Evolutionary conservation across 2,113 vertebrate species (phyloP), one percentile per base, ranked within the genome.

Genomic region (Leiothrix lutea): DNA sequence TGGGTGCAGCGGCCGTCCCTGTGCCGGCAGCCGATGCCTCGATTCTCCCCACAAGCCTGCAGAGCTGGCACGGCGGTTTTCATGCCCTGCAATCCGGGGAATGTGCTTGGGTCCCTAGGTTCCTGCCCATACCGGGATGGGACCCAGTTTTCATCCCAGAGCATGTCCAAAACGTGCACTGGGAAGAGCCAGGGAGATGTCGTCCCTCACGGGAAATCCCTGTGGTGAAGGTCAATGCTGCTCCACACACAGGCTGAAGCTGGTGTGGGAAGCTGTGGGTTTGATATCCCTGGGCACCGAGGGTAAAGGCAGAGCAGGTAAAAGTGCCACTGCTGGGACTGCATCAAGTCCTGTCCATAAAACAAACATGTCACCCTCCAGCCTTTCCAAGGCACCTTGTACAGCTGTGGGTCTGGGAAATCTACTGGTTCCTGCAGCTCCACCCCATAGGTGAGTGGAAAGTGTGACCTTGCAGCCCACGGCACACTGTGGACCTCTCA

Each of bases 121-220:
- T 16, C 26, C 40, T 53, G 36, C 6, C 38, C 0, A 1, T 33
- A 24, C 2, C 0, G 1, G 24, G 6, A 53, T 0, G 3, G 12
- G 44, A 47, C 19, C 8, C 20, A 29, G 22, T 53, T 50, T 84
- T 72, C 33, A 38, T 11, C 10, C 26, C 4, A 2, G 18, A 62
- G 2, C 8, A 5, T 20, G 9, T 36, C 8, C 3, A 1, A 82
- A 93, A 45, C 15, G 47, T 9, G 14, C 25, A 31, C 18, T 0
- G 0, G 29, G 12, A 82, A 72, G 9, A 67, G 18, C 3, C 47
- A 45, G 0, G 1, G 36, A 71, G 36, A 48, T 26, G 9, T n/a
- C 0, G 0, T 13, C 16, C 29, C 5, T 54, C 18, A 60, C 0
- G 4, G 12, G 7, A 66, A 73, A 50, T 42, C 40, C 9, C 24